These are phyloP conservation scores for Patagioenas fasciata DNA, from an alignment of 2,113 vertebrate genomes.

Conservation along the genomic window DNA sequence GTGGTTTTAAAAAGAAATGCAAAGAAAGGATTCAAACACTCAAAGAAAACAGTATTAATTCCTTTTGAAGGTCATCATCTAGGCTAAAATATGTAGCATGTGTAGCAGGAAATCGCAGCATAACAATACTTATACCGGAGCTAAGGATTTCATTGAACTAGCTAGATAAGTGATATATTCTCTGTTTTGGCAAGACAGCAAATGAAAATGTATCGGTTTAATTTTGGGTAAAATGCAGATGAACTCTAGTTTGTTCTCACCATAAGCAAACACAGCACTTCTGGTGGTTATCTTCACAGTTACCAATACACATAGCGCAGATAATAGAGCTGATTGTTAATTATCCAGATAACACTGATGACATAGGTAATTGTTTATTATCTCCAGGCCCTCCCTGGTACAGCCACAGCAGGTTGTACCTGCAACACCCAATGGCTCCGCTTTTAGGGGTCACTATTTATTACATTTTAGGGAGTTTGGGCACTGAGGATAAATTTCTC, in stretches of 20 bases:
- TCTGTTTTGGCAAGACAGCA: not conserved
- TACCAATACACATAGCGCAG: fast-evolving
- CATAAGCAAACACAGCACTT: not conserved
- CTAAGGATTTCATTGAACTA: not conserved
- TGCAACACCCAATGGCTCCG: not conserved
- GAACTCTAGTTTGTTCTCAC: not conserved
- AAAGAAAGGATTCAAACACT: slow-evolving; percentile 14
- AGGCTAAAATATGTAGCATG: not conserved
- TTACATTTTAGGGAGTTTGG: not conserved
- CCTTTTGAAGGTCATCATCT: not conserved
- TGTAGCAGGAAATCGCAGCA: not conserved
- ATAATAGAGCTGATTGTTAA: too few relatives aligned
- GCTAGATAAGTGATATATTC: fast-evolving
- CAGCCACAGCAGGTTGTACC: not conserved
- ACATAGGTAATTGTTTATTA: too few relatives aligned
- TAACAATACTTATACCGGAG: not conserved
- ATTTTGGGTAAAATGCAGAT: not conserved
- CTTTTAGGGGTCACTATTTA: not conserved
- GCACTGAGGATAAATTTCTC: not conserved
- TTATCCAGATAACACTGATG: too few relatives aligned
- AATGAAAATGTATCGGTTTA: not conserved
- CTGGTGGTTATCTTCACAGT: too few relatives aligned
- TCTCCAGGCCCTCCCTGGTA: not conserved
- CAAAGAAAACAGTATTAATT: not conserved
- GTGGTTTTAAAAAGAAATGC: not conserved